Evolutionary conservation across 1,140 invertebrate species (phyloP).

Genomic region (Diuraphis noxia): DNA sequence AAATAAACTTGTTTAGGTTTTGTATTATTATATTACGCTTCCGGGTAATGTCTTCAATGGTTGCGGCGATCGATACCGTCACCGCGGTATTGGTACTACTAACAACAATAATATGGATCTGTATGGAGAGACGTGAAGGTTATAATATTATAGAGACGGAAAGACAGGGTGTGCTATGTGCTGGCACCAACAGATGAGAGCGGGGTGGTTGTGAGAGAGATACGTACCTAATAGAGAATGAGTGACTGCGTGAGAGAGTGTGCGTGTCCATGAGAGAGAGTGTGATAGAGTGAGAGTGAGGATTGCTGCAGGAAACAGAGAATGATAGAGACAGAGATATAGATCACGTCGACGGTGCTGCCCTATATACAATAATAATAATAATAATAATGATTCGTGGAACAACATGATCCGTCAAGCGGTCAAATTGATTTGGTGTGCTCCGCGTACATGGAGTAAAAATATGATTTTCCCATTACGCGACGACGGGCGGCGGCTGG

Average conservation of each 20-base stretch:
- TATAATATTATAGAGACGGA: not conserved
- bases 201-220: no score
- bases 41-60: not conserved
- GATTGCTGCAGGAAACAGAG: no score
- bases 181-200: no score
- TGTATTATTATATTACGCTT: not conserved
- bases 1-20: not conserved
- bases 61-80: not conserved
- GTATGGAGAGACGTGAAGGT: not conserved
- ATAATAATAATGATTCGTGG: not conserved
- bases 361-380: constrained; percentile 7
- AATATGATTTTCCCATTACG: constrained; percentile 26
- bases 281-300: not conserved
- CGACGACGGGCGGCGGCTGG: not conserved
- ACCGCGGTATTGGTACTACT: not conserved
- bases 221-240: no score
- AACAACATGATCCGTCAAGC: constrained; percentile 36
- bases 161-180: not conserved
- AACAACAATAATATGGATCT: not conserved
- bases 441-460: not conserved
- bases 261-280: not conserved
- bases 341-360: not conserved
- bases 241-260: no score
- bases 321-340: no score
- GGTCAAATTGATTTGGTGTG: constrained; percentile 22